phyloP scores from a whole-genome alignment of 2,797 vertebrate species.

The Falco peregrinus region DNA sequence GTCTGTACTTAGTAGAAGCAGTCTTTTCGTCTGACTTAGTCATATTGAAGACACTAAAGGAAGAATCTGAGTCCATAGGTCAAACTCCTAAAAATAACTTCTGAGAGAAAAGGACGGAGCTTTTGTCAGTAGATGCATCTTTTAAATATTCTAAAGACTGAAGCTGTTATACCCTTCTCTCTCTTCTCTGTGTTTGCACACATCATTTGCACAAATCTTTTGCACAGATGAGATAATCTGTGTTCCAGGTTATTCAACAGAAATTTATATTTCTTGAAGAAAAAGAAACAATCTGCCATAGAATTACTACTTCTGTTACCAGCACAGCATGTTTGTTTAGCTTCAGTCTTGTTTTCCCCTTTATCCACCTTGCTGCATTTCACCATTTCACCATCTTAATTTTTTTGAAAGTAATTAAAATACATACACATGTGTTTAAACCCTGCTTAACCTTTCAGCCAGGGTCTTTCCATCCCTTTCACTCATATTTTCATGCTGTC shows the following conservation, averaged over 20 bases:
- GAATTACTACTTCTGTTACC: neutral
- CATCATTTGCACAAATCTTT: neutral
- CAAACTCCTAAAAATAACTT: neutral
- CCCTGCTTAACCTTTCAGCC: neutral
- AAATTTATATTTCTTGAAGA: no score
- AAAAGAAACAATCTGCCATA: neutral
- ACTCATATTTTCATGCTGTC: neutral
- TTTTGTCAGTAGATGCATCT: neutral
- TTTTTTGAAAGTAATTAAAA: conserved; percentile 37
- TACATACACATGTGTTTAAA: neutral
- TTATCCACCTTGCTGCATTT: neutral
- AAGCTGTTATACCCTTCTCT: neutral
- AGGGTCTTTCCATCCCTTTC: neutral
- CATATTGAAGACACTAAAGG: neutral
- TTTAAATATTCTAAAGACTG: neutral
- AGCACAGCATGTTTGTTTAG: neutral
- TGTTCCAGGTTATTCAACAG: neutral
- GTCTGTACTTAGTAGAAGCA: neutral
- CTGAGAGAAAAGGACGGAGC: neutral
- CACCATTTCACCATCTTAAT: neutral
- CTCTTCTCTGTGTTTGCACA: neutral
- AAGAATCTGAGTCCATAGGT: neutral
- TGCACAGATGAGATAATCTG: neutral
- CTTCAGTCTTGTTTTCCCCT: neutral
- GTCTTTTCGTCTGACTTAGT: neutral